A percentile compares a stretch with the other conserved stretches of the same genome.
These are phyloP conservation scores for Myzus persicae DNA, from an alignment of 1,140 invertebrate species.

Conservation along the genomic window DNA sequence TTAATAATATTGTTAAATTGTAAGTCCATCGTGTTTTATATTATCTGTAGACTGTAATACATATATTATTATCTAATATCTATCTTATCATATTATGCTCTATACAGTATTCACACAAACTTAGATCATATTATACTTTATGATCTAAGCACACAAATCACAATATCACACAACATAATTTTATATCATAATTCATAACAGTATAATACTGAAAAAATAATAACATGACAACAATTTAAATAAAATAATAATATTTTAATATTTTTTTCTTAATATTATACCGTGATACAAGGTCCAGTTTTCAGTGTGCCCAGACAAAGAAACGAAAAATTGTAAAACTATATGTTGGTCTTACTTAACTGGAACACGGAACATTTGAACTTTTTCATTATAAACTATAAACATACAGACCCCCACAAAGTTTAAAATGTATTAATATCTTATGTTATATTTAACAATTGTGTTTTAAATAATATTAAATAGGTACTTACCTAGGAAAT, in stretches of 20 bases:
- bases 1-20: background rate
- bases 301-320: background rate
- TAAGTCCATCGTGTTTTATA: background rate
- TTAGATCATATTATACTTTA: too few species aligned
- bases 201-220: background rate
- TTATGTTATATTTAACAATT: too few species aligned
- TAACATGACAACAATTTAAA: background rate
- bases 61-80: background rate
- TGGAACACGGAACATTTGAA: too few species aligned
- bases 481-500: too few species aligned
- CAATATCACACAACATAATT: background rate
- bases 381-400: too few species aligned
- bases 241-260: background rate
- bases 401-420: too few species aligned
- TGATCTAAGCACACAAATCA: too few species aligned
- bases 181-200: background rate
- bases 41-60: too few species aligned
- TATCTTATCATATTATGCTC: background rate
- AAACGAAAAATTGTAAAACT: background rate
- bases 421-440: too few species aligned
- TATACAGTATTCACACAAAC: background rate
- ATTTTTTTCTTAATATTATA: background rate
- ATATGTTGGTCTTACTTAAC: background rate
- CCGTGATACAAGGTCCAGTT: background rate
- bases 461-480: too few species aligned